Evolutionary conservation across 2,888 invertebrate species (phyloP), one percentile per base, ranked within the genome.

Genomic region (Aphidius colemani): DNA sequence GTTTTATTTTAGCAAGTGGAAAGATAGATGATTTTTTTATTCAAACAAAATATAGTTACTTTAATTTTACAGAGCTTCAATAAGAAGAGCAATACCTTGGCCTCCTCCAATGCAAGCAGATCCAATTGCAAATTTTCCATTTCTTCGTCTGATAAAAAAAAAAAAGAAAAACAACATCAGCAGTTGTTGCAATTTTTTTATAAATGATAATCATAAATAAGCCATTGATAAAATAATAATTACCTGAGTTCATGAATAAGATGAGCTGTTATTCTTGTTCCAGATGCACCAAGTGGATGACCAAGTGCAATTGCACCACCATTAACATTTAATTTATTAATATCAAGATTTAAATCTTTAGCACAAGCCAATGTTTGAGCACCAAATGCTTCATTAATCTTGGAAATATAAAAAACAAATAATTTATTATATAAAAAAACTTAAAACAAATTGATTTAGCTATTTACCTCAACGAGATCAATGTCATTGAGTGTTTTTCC

Each of bases 51-150:
- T 11, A 7, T 10, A 6, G 11, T 7, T 6, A 3, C n/a, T 30
- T 7, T 53, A 18, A 58, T 63, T 72, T 86, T 85, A 90, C 68
- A 90, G 83, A 44, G 88, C 82, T 84, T 99, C 98, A 53, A 98
- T 79, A 79, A 99, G 85, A 10, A 99, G 75, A 2, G 98, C 96
- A 77, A 99, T 98, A 66, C 98, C 98, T 84, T 98, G 98, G 3
- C 98, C 98, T 53, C 98, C 98, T 41, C 98, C 98, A 83, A 99
- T 98, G 82, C 98, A 99, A 0, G 98, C 98, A 1, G 97, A 92
- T 8, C 98, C 98, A 78, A 99, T 90, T 44, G 89, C 97, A 66
- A 91, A 88, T 82, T 95, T 96, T 40, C 89, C 88, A 69, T 91
- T 90, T 69, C 95, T 89, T 83, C 96, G 94, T 83, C 96, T 95